Base-by-base conservation (phyloP, 2,888 invertebrate genomes). In the Nowickia ferox region DNA sequence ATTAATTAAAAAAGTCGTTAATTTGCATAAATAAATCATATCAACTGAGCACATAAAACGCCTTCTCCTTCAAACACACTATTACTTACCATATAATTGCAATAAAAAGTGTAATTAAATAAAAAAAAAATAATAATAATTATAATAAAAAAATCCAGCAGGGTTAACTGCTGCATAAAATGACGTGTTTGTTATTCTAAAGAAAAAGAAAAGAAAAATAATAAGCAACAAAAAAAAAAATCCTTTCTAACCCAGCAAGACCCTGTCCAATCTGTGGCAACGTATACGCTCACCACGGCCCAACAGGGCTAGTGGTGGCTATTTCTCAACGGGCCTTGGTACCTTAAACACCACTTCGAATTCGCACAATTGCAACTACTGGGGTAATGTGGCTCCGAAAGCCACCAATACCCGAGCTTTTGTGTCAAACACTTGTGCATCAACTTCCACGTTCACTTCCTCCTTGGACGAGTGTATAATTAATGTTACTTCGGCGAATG, bases 261-360 rank as follows among this genome's bases (percentile, higher is more conserved):
- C 87, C 89, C 86, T 91, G 89, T 90, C 90, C 92, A 93, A 93
- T 91, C 92, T 93, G 93, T 93, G 93, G 93, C 90, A 92, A 87
- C 91, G 91, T 83, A 88, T 92, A 84, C 91, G 91, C 89, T 91
- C 92, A 92, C 93, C 93, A 92, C 93, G 93, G 93, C 92, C 93
- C 91, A 91, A 90, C 88, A 89, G 93, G 92, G 93, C 93, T 90
- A 90, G 91, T 93, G 93, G 93, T 91, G 92, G 93, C 91, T 92
- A 92, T 86, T 89, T 91, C 86, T 85, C 92, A 84, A 90, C 91
- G 84, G 89, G 89, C 55, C 88, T 88, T 30, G 91, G 87, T 76
- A 87, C 88, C 46, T 88, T 46, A 6, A 69, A 71, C 6, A 68
- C 88, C 19, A 89, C 42, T 2, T 53, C 68, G 2, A 51, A 61